Evolutionary conservation across 2,797 vertebrate genomes (phyloP), one percentile per base, ranked within the genome.

Genomic region (Siniperca undulata): DNA sequence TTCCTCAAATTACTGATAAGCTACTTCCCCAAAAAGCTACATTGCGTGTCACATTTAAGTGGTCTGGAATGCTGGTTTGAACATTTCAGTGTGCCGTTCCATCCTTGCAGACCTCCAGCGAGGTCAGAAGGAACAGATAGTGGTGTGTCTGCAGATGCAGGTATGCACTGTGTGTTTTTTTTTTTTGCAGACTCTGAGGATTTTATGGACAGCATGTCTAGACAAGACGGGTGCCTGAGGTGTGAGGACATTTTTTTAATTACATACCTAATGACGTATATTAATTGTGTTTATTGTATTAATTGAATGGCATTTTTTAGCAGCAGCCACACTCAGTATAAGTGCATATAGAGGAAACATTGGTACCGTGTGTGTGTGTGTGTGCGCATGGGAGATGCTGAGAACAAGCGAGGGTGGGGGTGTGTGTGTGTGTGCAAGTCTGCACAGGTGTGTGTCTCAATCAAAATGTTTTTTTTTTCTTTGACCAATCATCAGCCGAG

Each of bases 401-500:
- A 12, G 48, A 69, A 30, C 22, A 58, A 70, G 16, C 10, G 1
- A 36, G 11, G n/a, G 61, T 13, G 24, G 72, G 68, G 48, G n/a
- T 74, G 60, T 17, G 24, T 74, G 68, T 53, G n/a, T 74, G 60
- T 14, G 22, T 74, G 69, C 68, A 68, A 75, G 87, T 46, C 53
- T 52, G 55, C 53, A 84, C 86, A 89, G 81, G 90, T 89, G 84
- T 74, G 81, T 27, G n/a, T 85, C 66, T 66, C n/a, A 52, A 64
- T 80, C 42, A 55, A 24, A 82, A 27, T 24, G 46, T 24, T 52
- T 70, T 64, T 77, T 20, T 20, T 50, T 5, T 3, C 40, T 36
- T 85, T 4, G 2, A 78, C 94, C 94, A 95, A 94, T 94, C 90
- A 84, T 14, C 61, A 69, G 69, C 44, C 1, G 71, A 85, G 83